These are phyloP conservation scores for Geotrupes spiniger DNA, from an alignment of 2,888 invertebrate genomes.

Conservation along the genomic window DNA sequence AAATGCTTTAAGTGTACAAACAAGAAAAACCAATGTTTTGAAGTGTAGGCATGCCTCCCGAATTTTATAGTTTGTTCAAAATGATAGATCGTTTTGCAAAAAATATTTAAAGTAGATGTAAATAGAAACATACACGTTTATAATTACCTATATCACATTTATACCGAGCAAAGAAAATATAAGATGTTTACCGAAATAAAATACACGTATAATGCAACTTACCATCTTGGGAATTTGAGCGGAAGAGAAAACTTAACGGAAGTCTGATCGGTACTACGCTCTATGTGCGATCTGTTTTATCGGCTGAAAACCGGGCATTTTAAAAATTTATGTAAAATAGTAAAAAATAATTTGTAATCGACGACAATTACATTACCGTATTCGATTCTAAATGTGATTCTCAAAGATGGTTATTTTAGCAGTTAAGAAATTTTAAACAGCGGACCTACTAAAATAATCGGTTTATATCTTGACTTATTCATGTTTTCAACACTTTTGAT, in stretches of 20 bases:
- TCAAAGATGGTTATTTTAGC: not conserved
- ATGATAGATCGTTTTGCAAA: too few relatives aligned
- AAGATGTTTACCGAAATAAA: slow-evolving; percentile 25
- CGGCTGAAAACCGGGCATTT: not conserved
- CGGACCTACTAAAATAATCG: slow-evolving; percentile 1
- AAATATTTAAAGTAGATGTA: too few relatives aligned
- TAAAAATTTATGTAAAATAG: not conserved
- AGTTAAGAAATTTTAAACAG: slow-evolving; percentile 1
- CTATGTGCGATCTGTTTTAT: not conserved
- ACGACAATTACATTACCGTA: not conserved
- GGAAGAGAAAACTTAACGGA: slow-evolving; percentile 27
- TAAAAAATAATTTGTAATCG: not conserved
- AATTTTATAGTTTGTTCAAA: too few relatives aligned
- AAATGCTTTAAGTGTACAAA: too few relatives aligned
- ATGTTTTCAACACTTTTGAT: slow-evolving; percentile 15
- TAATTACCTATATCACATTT: too few relatives aligned
- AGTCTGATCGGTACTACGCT: not conserved
- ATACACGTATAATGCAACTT: slow-evolving; percentile 22
- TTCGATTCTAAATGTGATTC: not conserved
- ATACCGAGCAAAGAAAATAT: not conserved
- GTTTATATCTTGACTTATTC: slow-evolving; percentile 18
- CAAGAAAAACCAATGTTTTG: too few relatives aligned
- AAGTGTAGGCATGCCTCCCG: too few relatives aligned
- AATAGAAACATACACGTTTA: too few relatives aligned
- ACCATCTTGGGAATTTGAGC: slow-evolving; percentile 36